Conservation (phyloP, 2,113 vertebrate species). For the Gymnocephalus cernua region DNA sequence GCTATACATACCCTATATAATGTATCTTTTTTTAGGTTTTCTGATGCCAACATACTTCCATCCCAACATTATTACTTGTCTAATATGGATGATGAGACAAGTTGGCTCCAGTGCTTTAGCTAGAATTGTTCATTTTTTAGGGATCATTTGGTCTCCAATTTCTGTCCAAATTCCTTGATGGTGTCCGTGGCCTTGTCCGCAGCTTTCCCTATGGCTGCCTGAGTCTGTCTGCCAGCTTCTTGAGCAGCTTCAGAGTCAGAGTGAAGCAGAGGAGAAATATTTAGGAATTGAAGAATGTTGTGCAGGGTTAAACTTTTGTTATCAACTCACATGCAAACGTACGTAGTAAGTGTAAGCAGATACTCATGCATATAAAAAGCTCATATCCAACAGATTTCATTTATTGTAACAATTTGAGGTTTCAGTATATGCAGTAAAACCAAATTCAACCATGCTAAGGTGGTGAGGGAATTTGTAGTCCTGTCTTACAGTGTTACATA, state of each 20-base stretch:
- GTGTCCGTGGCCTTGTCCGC: slow-evolving; percentile 80
- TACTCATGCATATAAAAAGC: neutral
- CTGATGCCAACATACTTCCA: slow-evolving; percentile 28
- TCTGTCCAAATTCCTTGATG: slow-evolving; percentile 85
- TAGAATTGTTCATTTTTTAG: slow-evolving; percentile 10
- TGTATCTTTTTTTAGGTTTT: slow-evolving; percentile 5
- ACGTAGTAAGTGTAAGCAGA: neutral
- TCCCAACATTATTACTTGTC: slow-evolving; percentile 12
- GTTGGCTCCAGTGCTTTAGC: slow-evolving; percentile 24
- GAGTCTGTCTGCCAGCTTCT: slow-evolving; percentile 82
- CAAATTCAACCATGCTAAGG: neutral
- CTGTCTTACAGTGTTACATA: neutral
- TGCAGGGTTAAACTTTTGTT: neutral
- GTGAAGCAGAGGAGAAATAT: slow-evolving; percentile 29
- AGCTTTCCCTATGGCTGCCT: slow-evolving; percentile 78
- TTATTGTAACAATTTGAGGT: neutral
- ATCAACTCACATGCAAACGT: neutral
- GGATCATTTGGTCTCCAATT: slow-evolving; percentile 78
- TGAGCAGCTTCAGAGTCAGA: slow-evolving; percentile 76
- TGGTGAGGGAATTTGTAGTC: neutral
- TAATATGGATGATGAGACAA: slow-evolving; percentile 24
- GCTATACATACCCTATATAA: neutral
- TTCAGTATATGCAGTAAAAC: neutral
- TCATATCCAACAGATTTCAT: neutral
- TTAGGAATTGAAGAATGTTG: neutral